A percentile compares a stretch with the other conserved stretches of the same genome.
These are phyloP conservation scores for Philereme transversata DNA, from an alignment of 2,888 invertebrate genomes.

Conservation along the genomic window DNA sequence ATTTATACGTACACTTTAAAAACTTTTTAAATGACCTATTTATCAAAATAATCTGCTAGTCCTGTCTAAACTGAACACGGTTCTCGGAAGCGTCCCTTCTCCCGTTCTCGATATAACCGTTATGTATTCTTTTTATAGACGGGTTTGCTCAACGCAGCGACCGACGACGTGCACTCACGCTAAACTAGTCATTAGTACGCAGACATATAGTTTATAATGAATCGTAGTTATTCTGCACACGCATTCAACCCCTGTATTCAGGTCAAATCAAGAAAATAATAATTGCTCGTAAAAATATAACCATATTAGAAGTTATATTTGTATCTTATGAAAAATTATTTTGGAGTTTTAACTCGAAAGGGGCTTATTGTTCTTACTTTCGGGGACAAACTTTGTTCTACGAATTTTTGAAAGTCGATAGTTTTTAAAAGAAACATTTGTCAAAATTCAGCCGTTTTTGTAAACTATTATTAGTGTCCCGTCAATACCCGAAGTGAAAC, in stretches of 20 bases:
- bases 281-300: not conserved
- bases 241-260: slow-evolving; percentile 21
- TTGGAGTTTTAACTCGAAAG: too few species aligned
- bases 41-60: slow-evolving; percentile 2
- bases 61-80: slow-evolving; percentile 28
- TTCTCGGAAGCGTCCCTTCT: slow-evolving; percentile 55
- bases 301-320: too few species aligned
- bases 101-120: slow-evolving; percentile 56
- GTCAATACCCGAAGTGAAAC: too few species aligned
- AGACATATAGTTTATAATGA: slow-evolving; percentile 16
- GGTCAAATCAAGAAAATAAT: not conserved
- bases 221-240: slow-evolving; percentile 3
- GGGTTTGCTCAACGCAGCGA: slow-evolving; percentile 41
- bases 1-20: too few species aligned
- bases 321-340: too few species aligned
- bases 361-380: too few species aligned
- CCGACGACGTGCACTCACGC: slow-evolving; percentile 15
- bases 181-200: slow-evolving; percentile 25
- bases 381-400: too few species aligned
- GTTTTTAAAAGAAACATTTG: too few species aligned
- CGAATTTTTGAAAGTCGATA: too few species aligned
- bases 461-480: too few species aligned
- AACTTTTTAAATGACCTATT: too few species aligned
- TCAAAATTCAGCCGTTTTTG: too few species aligned
- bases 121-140: slow-evolving; percentile 66